Percentiles rank a stretch among this genome's conserved stretches.
phyloP scores from a whole-genome alignment of 2,888 invertebrate species.

The Serripes groenlandicus region DNA sequence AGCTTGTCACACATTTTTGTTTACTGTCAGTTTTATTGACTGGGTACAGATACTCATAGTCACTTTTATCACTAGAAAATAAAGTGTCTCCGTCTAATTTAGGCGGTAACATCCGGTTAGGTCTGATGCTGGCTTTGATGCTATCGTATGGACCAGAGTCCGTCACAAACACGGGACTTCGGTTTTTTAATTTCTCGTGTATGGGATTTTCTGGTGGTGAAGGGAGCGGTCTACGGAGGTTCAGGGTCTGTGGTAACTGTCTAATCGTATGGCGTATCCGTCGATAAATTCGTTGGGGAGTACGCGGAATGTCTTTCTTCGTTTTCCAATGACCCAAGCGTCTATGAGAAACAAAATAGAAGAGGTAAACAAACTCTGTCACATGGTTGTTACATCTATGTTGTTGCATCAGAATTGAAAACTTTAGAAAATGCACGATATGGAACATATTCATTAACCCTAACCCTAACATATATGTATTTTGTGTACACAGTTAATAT shows the following conservation, averaged over 20 bases:
- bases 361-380: neutral
- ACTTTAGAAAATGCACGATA: no score
- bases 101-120: neutral
- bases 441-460: no score
- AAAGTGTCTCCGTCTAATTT: neutral
- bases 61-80: neutral
- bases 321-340: neutral
- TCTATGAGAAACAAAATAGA: neutral
- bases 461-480: no score
- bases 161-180: neutral
- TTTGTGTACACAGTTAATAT: no score
- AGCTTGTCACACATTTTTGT: neutral
- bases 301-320: neutral
- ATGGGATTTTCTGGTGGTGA: neutral
- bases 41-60: neutral
- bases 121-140: conserved; percentile 1
- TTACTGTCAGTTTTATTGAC: neutral
- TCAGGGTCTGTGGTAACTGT: neutral
- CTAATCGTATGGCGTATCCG: conserved; percentile 1
- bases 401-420: no score
- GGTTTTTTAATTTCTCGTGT: neutral
- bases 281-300: neutral
- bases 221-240: conserved; percentile 6
- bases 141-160: conserved; percentile 10
- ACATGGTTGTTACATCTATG: neutral